Base-by-base conservation (phyloP, 2,797 vertebrate species). In the Capromys pilorides region DNA sequence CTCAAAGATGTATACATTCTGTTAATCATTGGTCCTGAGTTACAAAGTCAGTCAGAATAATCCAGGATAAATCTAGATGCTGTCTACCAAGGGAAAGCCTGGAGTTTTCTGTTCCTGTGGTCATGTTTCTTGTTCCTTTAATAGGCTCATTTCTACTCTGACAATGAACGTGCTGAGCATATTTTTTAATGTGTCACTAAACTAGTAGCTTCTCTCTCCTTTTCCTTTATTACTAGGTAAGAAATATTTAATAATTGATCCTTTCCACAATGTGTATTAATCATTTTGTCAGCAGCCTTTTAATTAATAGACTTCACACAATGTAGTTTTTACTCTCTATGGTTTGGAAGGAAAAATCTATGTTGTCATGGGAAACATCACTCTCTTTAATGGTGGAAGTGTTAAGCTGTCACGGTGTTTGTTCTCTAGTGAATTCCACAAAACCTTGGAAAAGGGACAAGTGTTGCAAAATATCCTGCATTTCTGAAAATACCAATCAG, bases 171-270 rank as follows among this genome's bases (percentile, higher is more conserved):
- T 95, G 82, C 87, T 86, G 93, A 97, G 64, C 62, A 67, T 96
- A 96, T 97, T 98, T 97, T 97, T 95, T 95, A 97, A 75, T 45
- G 57, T 97, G 96, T 98, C 97, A 94, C 94, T 49, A 71, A 95
- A 89, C 89, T 79, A 90, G 88, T 94, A 96, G 97, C 98, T 97
- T 95, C 93, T 96, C 90, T 97, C 71, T 66, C 73, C 49, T 87
- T 96, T 91, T 95, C 78, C 59, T 69, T 96, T 97, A 96, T 97
- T 94, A 93, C 62, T 24, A 49, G 61, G 26, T 97, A 96, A 90
- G 95, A 94, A 98, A 95, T 94, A 97, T 97, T 98, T 97, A 97
- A 97, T 97, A 98, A 98, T 96, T 96, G 97, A 97, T 97, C 97
- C 57, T 97, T 98, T 95, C 93, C 93, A 97, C 3, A 3, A 89